phyloP scores from a whole-genome alignment of 2,113 vertebrate genomes.

The Oenanthe melanoleuca region DNA sequence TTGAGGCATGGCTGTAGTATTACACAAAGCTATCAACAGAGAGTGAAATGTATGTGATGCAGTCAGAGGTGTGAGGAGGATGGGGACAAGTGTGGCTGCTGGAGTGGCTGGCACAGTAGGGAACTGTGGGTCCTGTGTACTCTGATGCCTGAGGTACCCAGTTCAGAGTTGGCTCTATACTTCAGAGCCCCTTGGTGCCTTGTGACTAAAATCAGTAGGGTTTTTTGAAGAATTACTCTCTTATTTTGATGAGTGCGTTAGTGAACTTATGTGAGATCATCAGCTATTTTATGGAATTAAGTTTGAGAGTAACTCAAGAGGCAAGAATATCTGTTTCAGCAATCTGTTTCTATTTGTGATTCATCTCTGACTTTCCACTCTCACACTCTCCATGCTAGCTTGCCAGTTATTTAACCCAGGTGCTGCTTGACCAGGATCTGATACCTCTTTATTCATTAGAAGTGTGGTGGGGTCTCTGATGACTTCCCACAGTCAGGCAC shows the following conservation, averaged over 20 bases:
- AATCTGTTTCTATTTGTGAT: background rate
- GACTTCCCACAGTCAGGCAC: background rate
- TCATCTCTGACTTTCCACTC: background rate
- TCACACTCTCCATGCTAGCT: background rate
- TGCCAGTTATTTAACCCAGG: background rate
- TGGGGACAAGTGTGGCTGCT: background rate
- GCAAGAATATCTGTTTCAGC: background rate
- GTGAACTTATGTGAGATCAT: background rate
- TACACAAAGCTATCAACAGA: background rate
- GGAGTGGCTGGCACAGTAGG: background rate
- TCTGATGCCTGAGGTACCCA: background rate
- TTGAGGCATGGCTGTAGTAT: slow-evolving; percentile 10
- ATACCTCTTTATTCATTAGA: background rate
- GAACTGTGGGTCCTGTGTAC: background rate
- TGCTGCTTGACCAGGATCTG: background rate
- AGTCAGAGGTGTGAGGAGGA: background rate
- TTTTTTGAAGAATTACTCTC: background rate
- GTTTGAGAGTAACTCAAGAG: background rate
- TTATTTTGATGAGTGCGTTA: background rate
- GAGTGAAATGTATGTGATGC: background rate
- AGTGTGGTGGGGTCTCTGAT: background rate
- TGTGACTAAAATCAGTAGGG: background rate
- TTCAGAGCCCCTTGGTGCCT: background rate
- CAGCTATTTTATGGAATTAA: background rate
- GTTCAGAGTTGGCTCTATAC: background rate